phyloP scores from a whole-genome alignment of 2,797 vertebrate species.

The Mionectes olivaceus region DNA sequence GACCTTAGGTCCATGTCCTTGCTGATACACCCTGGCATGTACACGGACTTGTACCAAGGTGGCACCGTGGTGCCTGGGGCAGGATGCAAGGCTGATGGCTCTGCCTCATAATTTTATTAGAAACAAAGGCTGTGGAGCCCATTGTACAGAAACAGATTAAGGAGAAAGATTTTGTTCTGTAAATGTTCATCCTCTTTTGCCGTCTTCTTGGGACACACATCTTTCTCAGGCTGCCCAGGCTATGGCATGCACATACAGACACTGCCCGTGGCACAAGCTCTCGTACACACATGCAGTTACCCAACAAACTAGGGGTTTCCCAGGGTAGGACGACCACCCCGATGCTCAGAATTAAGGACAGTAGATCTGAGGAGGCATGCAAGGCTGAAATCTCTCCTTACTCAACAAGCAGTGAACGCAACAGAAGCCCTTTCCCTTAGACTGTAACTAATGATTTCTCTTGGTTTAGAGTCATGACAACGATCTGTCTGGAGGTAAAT shows the following conservation, averaged over 20 bases:
- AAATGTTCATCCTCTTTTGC: background rate
- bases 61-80: background rate
- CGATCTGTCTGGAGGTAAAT: background rate
- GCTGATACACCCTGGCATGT: rapidly evolving
- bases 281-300: background rate
- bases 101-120: background rate
- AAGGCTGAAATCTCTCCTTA: background rate
- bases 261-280: background rate
- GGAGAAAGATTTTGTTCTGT: background rate
- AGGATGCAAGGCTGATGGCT: background rate
- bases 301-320: rapidly evolving
- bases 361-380: background rate
- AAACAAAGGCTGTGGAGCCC: background rate
- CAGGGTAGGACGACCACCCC: too few species aligned
- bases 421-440: background rate
- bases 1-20: rapidly evolving
- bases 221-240: background rate
- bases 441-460: background rate
- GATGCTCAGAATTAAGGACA: background rate
- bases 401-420: background rate
- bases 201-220: background rate
- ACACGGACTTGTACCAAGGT: rapidly evolving
- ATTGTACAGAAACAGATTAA: background rate
- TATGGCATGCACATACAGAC: background rate
- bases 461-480: background rate